Conservation (phyloP, 2,797 vertebrate species). For the Lycodopsis pacificus region DNA sequence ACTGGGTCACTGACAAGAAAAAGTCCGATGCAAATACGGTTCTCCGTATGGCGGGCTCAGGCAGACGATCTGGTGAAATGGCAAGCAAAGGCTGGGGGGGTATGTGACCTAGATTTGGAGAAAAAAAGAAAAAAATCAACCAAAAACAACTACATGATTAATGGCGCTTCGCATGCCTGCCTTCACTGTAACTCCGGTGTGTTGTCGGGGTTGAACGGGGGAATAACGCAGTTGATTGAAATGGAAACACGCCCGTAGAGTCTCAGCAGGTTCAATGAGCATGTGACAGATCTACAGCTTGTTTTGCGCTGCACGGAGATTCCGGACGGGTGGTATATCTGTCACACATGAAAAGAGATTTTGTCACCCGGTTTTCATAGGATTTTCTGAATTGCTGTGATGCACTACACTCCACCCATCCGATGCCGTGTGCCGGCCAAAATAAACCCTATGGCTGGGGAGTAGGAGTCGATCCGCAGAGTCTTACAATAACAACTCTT, state of each 20-base stretch:
- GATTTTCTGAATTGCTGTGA: conserved; percentile 20
- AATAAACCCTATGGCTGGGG: conserved; percentile 42
- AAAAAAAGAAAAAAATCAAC: conserved; percentile 65
- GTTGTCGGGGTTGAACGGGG: conserved; percentile 11
- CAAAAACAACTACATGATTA: conserved; percentile 73
- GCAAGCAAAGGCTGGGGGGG: conserved; percentile 26
- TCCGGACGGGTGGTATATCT: conserved; percentile 23
- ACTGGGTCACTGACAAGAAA: conserved; percentile 72
- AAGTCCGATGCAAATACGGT: conserved; percentile 61
- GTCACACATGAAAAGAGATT: conserved; percentile 14
- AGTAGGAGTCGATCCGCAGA: conserved; percentile 22
- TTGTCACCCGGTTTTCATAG: not conserved
- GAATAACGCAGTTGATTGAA: conserved; percentile 22
- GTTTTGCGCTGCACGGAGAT: not conserved
- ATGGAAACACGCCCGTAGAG: not conserved
- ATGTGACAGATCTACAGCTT: conserved; percentile 1
- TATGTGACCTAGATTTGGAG: conserved; percentile 72
- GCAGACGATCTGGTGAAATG: conserved; percentile 64
- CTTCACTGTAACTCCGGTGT: conserved; percentile 23
- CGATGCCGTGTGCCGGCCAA: conserved; percentile 31
- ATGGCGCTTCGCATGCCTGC: conserved; percentile 52
- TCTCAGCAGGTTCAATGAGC: not conserved
- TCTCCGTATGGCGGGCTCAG: conserved; percentile 45
- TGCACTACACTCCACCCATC: conserved; percentile 31
- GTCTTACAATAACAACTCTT: conserved; percentile 47